Evolutionary conservation across 1,140 invertebrate species (phyloP).

Genomic region (Uloborus diversus): DNA sequence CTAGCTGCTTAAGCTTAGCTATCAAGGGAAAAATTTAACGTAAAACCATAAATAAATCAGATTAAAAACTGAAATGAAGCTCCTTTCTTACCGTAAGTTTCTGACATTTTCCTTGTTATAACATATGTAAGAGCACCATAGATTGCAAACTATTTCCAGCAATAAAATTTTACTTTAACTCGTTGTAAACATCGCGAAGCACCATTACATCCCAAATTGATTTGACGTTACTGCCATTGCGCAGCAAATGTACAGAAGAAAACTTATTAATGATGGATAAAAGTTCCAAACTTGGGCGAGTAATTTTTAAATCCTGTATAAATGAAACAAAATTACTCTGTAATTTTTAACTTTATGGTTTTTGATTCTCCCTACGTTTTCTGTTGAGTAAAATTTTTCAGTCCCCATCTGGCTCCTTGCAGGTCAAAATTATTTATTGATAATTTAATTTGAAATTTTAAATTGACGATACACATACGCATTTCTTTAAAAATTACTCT

Average conservation of each 20-base stretch:
- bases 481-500: no score
- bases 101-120: slow-evolving; percentile 19
- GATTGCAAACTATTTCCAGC: not conserved
- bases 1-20: not conserved
- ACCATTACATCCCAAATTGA: not conserved
- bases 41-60: not conserved
- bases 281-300: not conserved
- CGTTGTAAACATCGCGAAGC: slow-evolving; percentile 3
- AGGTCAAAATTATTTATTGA: no score
- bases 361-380: not conserved
- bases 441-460: no score
- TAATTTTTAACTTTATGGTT: not conserved
- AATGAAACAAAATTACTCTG: not conserved
- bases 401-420: no score
- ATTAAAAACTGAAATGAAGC: not conserved
- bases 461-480: no score
- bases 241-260: not conserved
- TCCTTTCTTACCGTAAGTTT: slow-evolving; percentile 31
- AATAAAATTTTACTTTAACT: not conserved
- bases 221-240: not conserved
- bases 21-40: not conserved
- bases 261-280: not conserved
- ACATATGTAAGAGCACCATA: slow-evolving; percentile 27
- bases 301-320: not conserved
- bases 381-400: not conserved